Conservation (phyloP, 2,113 vertebrate species). For the Petaurus breviceps region DNA sequence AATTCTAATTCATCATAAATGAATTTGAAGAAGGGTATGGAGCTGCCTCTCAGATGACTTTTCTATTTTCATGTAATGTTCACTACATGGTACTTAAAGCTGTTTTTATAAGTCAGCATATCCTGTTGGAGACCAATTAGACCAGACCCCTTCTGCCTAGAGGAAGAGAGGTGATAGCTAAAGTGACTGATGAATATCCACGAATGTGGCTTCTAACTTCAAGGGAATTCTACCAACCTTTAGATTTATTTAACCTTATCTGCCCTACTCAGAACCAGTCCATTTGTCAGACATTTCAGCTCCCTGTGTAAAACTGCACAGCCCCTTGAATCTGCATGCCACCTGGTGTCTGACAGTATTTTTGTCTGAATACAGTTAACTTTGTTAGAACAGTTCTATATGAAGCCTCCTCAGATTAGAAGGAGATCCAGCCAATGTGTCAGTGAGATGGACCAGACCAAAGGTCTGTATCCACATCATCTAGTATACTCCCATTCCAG, state of each 20-base stretch:
- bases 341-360: background rate
- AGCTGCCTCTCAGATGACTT: background rate
- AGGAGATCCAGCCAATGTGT: background rate
- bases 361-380: background rate
- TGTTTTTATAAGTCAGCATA: background rate
- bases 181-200: background rate
- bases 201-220: background rate
- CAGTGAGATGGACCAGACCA: background rate
- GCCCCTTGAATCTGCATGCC: background rate
- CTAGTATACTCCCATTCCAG: background rate
- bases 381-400: background rate
- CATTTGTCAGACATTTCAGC: background rate
- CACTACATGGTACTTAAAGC: background rate
- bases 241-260: background rate
- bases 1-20: background rate
- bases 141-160: background rate
- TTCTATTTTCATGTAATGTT: background rate
- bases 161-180: background rate
- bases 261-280: background rate
- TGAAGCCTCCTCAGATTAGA: background rate
- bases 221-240: background rate
- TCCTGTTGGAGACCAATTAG: background rate
- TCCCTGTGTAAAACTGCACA: background rate
- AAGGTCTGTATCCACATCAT: background rate
- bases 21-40: background rate